These are phyloP conservation scores for Tholera decimalis DNA, from an alignment of 2,888 invertebrate genomes.

Conservation along the genomic window DNA sequence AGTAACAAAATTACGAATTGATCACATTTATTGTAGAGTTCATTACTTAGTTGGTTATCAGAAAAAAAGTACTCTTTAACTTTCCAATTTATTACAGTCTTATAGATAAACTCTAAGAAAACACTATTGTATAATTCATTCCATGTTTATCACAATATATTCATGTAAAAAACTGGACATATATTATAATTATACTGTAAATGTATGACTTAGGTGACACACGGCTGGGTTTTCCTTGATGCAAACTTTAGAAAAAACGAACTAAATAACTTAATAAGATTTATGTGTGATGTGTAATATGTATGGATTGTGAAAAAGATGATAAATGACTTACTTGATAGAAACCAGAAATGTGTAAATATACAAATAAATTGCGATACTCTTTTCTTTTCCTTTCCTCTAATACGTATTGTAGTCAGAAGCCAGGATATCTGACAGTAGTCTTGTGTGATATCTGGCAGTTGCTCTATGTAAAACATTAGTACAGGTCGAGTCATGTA, in stretches of 20 bases:
- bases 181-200: constrained; percentile 3
- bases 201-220: background rate
- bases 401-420: too few species aligned
- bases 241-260: background rate
- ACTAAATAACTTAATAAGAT: background rate
- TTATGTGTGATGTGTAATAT: background rate
- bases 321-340: background rate
- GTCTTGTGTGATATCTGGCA: too few species aligned
- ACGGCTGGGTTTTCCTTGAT: constrained; percentile 16
- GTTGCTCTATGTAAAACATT: too few species aligned
- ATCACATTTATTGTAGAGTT: constrained; percentile 28
- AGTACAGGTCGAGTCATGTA: too few species aligned
- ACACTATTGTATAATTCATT: constrained; percentile 29
- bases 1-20: constrained; percentile 29
- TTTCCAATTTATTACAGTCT: background rate
- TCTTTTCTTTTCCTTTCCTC: too few species aligned
- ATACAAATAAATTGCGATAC: background rate
- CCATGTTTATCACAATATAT: constrained; percentile 26
- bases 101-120: background rate
- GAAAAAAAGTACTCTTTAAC: background rate
- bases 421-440: too few species aligned
- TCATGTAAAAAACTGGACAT: constrained; percentile 2
- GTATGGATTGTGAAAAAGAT: background rate
- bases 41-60: constrained; percentile 8
- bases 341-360: background rate